Evolutionary conservation across 2,888 invertebrate species (phyloP).

Genomic region (Steromphala cineraria): DNA sequence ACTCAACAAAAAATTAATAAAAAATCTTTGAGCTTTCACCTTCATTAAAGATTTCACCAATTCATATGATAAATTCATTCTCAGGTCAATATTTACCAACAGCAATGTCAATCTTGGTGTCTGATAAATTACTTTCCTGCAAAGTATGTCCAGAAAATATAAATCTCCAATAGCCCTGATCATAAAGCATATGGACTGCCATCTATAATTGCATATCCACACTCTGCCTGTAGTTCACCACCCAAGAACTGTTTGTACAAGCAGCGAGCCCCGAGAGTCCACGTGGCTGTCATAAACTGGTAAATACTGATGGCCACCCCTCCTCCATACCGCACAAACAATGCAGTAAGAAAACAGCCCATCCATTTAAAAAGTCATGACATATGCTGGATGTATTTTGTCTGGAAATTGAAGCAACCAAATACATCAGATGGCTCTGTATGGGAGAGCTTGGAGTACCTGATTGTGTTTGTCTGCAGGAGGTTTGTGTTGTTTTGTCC

Average conservation of each 20-base stretch:
- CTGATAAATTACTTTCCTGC: background rate
- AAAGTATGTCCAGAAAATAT: background rate
- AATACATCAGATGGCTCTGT: background rate
- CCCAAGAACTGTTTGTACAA: background rate
- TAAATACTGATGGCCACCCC: background rate
- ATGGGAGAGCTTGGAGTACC: background rate
- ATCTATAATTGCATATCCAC: background rate
- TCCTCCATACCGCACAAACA: background rate
- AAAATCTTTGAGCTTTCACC: too few relatives aligned
- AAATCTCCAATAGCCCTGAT: background rate
- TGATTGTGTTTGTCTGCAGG: background rate
- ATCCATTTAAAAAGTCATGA: slow-evolving; percentile 11
- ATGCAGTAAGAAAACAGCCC: background rate
- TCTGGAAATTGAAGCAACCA: background rate
- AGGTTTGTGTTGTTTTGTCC: background rate
- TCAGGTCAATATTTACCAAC: too few relatives aligned
- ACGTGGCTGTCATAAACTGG: background rate
- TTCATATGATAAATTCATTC: too few relatives aligned
- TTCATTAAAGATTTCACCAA: too few relatives aligned
- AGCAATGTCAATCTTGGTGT: too few relatives aligned
- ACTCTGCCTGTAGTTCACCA: background rate
- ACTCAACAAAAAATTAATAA: too few relatives aligned
- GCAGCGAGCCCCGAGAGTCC: background rate
- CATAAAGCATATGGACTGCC: background rate
- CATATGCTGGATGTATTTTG: background rate